Conservation (phyloP, 2,888 invertebrate species). For the Cantharis nigra region DNA sequence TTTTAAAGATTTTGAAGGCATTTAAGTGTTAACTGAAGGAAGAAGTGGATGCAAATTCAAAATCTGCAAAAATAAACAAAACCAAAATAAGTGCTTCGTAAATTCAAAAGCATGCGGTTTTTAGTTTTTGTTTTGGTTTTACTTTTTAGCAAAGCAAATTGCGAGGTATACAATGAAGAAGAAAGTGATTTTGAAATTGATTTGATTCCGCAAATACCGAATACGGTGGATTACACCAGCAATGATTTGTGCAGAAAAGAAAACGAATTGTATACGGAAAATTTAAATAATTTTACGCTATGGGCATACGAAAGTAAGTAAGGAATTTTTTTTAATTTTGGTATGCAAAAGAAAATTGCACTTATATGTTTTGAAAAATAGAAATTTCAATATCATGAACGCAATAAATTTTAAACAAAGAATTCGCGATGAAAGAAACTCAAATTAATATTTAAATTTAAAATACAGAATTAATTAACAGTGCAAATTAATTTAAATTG, state of each 20-base stretch:
- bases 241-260: constrained; percentile 44
- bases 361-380: too few relatives aligned
- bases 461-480: too few relatives aligned
- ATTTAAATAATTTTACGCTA: constrained; percentile 59
- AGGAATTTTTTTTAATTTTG: too few relatives aligned
- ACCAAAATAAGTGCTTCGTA: background rate
- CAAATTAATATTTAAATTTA: background rate
- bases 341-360: too few relatives aligned
- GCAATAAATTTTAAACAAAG: background rate
- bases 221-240: constrained; percentile 37
- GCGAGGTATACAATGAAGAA: background rate
- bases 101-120: background rate
- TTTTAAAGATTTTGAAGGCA: background rate
- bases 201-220: constrained; percentile 42
- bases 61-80: background rate
- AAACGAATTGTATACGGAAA: constrained; percentile 40
- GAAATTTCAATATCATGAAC: too few relatives aligned
- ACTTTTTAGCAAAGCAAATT: background rate
- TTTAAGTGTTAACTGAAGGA: background rate
- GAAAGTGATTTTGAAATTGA: background rate
- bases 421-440: background rate
- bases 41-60: background rate
- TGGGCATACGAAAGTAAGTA: constrained; percentile 65
- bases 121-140: background rate
- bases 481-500: background rate